Base-by-base conservation (phyloP, 2,888 invertebrate genomes). In the Hirtodrosophila duncani region DNA sequence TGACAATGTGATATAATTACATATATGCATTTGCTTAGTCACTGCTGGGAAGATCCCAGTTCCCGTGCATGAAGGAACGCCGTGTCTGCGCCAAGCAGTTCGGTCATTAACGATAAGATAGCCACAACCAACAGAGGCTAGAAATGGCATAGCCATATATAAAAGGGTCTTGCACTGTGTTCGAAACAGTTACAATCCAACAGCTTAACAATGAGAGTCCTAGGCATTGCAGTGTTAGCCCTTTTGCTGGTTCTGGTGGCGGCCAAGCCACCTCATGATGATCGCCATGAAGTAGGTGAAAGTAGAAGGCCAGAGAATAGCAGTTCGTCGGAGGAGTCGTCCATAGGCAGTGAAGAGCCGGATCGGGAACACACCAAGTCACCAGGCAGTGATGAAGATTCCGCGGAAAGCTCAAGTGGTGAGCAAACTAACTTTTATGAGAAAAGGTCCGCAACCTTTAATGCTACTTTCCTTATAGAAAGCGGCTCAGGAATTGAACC, bases 31-130 rank as follows among this genome's bases (percentile, higher is more conserved):
- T n/a, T n/a, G 23, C 27, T 44, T 29, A 46, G 21, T 65, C 51
- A 60, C 31, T 17, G 21, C 30, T 10, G 27, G 45, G 43, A 30
- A 37, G 59, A 52, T 41, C 61, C 66, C 39, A n/a, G n/a, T n/a
- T n/a, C n/a, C n/a, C n/a, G n/a, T n/a, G 16, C 30, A 44, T 24
- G 20, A 27, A n/a, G 6, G 1, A n/a, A 8, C 7, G 20, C n/a
- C 16, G 18, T 24, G 14, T 20, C 8, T 30, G 5, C 1, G 3
- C 2, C 10, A 9, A n/a, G n/a, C n/a, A n/a, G n/a, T n/a, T n/a
- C n/a, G n/a, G n/a, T n/a, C n/a, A n/a, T n/a, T n/a, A n/a, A n/a
- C n/a, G 61, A 66, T 39, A 60, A 60, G 61, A 52, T 60, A 48
- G n/a, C 9, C 2, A 1, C n/a, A 5, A 8, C 7, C 20, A 23